Evolutionary conservation across 2,888 invertebrate genomes (phyloP).

Genomic region (Xanthia icteritia): DNA sequence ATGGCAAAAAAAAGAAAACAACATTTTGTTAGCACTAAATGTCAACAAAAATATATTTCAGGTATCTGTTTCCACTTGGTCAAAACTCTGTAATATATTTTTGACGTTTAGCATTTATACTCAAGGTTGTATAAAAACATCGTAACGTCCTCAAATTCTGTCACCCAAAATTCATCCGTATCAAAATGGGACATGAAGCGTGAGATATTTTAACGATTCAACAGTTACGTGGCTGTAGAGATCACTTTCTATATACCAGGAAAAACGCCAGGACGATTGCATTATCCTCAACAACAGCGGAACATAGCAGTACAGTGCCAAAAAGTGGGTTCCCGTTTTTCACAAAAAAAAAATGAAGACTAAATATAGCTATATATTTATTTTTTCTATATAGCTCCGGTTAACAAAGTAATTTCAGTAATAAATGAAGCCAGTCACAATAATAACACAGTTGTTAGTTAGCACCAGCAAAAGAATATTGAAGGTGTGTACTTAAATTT

Average conservation of each 20-base stretch:
- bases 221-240: not conserved
- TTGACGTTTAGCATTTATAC: conserved; percentile 5
- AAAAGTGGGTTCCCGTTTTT: not conserved
- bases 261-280: not conserved
- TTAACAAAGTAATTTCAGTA: not conserved
- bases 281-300: not conserved
- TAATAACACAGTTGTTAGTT: not conserved
- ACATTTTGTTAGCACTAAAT: conserved; percentile 38
- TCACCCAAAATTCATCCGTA: not conserved
- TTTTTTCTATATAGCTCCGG: no score
- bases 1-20: conserved; percentile 55
- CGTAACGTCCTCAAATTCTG: not conserved
- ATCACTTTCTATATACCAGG: not conserved
- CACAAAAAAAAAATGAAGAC: not conserved
- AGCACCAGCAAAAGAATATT: not conserved
- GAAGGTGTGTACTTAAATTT: no score
- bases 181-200: not conserved
- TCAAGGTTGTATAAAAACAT: not conserved
- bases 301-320: not conserved
- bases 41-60: conserved; percentile 35
- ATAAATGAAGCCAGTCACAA: not conserved
- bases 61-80: not conserved
- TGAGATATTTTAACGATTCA: not conserved
- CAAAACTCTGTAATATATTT: conserved; percentile 3
- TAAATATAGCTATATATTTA: no score